Evolutionary conservation across 2,797 vertebrate species (phyloP).

Genomic region (Diglossa cyanea): DNA sequence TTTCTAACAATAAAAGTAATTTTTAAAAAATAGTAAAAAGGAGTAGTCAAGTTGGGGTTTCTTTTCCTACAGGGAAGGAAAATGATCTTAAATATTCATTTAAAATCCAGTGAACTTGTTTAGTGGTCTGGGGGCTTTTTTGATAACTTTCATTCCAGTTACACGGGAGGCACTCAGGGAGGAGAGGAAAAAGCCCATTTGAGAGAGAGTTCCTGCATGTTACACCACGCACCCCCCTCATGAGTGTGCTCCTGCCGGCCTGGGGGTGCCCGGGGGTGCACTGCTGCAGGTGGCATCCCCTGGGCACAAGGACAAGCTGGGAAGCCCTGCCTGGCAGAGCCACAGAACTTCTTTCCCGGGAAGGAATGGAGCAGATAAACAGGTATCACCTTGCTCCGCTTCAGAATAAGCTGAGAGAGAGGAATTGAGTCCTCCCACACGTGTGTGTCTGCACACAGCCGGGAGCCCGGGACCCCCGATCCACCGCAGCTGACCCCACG

Average conservation of each 20-base stretch:
- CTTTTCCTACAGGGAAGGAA: background rate
- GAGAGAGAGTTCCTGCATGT: background rate
- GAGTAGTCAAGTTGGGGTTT: background rate
- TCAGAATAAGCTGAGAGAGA: background rate
- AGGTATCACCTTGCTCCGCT: background rate
- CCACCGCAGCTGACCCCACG: background rate
- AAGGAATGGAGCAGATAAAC: background rate
- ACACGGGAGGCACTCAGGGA: background rate
- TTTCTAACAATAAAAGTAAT: constrained; percentile 47
- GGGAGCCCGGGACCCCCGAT: fast-evolving
- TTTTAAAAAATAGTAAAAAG: constrained; percentile 48
- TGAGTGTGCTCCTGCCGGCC: background rate
- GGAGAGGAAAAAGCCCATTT: background rate
- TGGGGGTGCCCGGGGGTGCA: background rate
- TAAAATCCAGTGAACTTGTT: constrained; percentile 18
- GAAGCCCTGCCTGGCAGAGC: background rate
- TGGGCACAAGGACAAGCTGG: fast-evolving
- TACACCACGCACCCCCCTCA: background rate
- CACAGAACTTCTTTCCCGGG: background rate
- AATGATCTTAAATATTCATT: constrained; percentile 40
- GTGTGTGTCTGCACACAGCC: fast-evolving
- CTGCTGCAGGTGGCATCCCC: background rate
- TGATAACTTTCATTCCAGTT: background rate
- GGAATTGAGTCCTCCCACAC: background rate
- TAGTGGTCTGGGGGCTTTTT: background rate